Evolutionary conservation across 2,797 vertebrate genomes (phyloP).

Genomic region (Hemibagrus guttatus): DNA sequence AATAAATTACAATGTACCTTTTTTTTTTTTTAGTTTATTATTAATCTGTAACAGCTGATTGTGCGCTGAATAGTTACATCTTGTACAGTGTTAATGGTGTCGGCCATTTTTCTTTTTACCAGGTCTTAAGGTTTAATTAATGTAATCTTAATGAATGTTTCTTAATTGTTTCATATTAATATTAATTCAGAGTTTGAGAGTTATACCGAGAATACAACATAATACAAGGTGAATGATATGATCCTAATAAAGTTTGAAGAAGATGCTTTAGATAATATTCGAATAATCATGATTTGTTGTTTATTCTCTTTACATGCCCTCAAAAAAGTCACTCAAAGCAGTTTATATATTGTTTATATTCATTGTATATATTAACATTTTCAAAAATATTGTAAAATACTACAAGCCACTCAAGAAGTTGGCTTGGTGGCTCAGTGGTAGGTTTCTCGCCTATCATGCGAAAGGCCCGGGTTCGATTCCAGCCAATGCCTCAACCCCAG

Average conservation of each 20-base stretch:
- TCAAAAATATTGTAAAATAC: neutral
- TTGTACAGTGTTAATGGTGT: neutral
- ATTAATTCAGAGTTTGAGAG: neutral
- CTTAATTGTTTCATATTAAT: neutral
- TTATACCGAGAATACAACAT: neutral
- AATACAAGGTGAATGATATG: neutral
- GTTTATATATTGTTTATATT: neutral
- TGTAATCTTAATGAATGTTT: constrained; percentile 10
- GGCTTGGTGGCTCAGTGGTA: too few species aligned
- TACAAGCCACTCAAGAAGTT: neutral
- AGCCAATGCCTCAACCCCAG: too few species aligned
- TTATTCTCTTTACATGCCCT: neutral
- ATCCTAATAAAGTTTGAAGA: too few species aligned
- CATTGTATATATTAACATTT: neutral
- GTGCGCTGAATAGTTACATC: neutral
- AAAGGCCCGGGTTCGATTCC: too few species aligned
- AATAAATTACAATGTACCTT: neutral
- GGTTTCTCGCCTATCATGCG: too few species aligned
- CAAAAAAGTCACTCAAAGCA: neutral
- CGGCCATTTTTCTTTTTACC: constrained; percentile 10
- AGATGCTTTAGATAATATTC: neutral
- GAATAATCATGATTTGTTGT: neutral
- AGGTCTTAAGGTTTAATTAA: neutral
- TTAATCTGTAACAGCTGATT: neutral
- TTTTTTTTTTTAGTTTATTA: neutral